Evolutionary conservation across 1,140 invertebrate genomes (phyloP), one percentile per base, ranked within the genome.

Genomic region (Hypsibius dujardini): DNA sequence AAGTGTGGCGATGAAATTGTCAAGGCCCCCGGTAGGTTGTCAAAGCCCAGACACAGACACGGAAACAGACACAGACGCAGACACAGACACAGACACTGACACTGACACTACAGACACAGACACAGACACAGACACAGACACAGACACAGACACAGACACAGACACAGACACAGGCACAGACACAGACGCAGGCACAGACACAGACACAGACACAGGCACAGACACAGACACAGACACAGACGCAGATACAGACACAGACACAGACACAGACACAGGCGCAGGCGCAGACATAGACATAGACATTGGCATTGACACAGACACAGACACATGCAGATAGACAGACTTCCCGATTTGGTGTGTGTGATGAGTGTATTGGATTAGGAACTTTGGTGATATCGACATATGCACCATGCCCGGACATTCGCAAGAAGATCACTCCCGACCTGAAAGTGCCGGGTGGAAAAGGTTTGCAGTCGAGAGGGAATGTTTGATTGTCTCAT

Each of bases 381-480:
- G 84, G 93, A 46, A 92, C 92, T 14, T 81, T 98, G 2, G 94
- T 98, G 0, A 84, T 98, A 40, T 95, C 92, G 1, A 87, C 88
- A 0, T 98, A 98, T 80, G 94, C 90, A 0, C 90, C 90, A 0
- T 97, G 93, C 81, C 87, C 88, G 0, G 89, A 96, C 78, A 85
- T 96, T 15, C 85, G 81, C 46, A 83, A 77, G 74, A 78, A 84
- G 59, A 84, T 95, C 0, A 95, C 94, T 47, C 93, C 95, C 1
- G 90, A 95, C 77, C 79, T 97, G 0, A 91, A 91, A 79, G 84
- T 83, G 72, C 87, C 88, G 1, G 78, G 82, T 0, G 76, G 76
- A 14, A 77, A 79, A 74, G 78, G 79, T 78, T 40, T 14, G 42
- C 56, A 71, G 15, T 72, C 28, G 28, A 28, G 28, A 28, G 28